phyloP scores from a whole-genome alignment of 2,113 vertebrate genomes.

The Nematolebias whitei region DNA sequence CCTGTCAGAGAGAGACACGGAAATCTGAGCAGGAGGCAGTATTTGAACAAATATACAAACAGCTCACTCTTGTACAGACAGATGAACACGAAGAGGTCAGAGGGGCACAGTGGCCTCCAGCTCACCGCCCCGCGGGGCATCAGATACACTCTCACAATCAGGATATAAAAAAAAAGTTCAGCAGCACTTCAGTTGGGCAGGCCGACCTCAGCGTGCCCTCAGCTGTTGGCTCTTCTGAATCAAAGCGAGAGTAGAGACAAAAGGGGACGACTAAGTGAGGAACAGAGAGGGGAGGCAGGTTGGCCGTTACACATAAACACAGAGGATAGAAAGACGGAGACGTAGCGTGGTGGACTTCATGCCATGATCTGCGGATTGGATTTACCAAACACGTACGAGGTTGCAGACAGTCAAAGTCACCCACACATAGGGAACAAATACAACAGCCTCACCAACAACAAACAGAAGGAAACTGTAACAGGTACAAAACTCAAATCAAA shows the following conservation, averaged over 20 bases:
- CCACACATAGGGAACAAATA: not conserved
- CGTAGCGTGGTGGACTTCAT: constrained; percentile 20
- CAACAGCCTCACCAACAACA: constrained; percentile 25
- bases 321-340: not conserved
- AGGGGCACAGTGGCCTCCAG: constrained; percentile 19
- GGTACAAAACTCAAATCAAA: too few relatives aligned
- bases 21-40: not conserved
- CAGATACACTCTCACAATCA: not conserved
- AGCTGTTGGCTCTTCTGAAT: constrained; percentile 15
- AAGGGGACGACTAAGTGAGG: not conserved
- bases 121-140: constrained; percentile 29
- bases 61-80: not conserved
- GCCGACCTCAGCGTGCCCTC: constrained; percentile 28
- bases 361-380: constrained; percentile 3
- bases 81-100: constrained; percentile 13
- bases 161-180: constrained; percentile 1
- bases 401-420: not conserved
- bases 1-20: not conserved
- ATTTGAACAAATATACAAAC: not conserved
- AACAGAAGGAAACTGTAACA: constrained; percentile 30
- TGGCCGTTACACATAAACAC: constrained; percentile 9
- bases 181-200: constrained; percentile 8
- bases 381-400: constrained; percentile 5
- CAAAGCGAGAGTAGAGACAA: constrained; percentile 24
- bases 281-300: not conserved